Evolutionary conservation across 2,888 invertebrate species (phyloP).

Genomic region (Diplolepis rosae): DNA sequence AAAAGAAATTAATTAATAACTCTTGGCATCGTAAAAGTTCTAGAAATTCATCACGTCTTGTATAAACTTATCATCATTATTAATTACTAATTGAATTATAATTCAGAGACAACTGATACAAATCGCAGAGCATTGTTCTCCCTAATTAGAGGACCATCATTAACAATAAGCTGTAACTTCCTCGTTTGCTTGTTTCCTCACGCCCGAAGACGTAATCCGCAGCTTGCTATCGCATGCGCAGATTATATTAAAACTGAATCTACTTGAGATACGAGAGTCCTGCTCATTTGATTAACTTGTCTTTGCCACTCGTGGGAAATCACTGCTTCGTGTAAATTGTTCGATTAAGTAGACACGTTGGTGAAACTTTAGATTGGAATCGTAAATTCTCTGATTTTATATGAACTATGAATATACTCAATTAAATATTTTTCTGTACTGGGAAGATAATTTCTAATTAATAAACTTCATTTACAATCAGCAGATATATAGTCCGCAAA

Average conservation of each 20-base stretch:
- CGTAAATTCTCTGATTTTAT: no score
- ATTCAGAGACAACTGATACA: constrained; percentile 8
- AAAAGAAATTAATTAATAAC: no score
- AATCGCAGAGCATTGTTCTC: constrained; percentile 24
- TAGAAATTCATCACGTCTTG: background rate
- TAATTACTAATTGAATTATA: background rate
- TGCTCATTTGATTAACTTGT: constrained; percentile 28
- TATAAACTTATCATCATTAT: constrained; percentile 4
- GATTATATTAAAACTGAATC: constrained; percentile 28
- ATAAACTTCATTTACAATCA: no score
- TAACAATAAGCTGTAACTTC: constrained; percentile 20
- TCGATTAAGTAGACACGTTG: constrained; percentile 16
- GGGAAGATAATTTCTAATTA: no score
- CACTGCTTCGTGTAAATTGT: constrained; percentile 13
- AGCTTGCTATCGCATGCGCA: constrained; percentile 16
- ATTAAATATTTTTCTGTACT: no score
- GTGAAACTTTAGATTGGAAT: background rate
- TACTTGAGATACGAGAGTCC: constrained; percentile 27
- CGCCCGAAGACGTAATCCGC: constrained; percentile 22
- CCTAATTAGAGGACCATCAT: constrained; percentile 16
- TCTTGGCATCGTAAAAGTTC: no score
- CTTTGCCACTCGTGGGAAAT: constrained; percentile 30
- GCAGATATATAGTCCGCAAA: no score
- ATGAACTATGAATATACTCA: no score
- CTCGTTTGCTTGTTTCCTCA: constrained; percentile 30